Evolutionary conservation across 2,797 vertebrate genomes (phyloP).

Genomic region (Streptopelia turtur): DNA sequence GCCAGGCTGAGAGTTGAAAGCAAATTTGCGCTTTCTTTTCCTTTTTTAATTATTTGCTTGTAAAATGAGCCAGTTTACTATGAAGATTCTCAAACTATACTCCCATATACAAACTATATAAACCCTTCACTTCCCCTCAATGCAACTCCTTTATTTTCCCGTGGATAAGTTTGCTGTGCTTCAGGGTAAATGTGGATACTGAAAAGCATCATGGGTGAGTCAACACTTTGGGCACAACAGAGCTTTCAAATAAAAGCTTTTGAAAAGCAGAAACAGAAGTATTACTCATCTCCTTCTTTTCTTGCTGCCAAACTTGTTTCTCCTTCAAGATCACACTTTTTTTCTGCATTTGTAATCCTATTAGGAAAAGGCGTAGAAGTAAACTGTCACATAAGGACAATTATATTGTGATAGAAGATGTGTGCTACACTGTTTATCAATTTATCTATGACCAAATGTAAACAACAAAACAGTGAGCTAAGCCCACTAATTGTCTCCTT

Average conservation of each 20-base stretch:
- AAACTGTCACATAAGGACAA: neutral
- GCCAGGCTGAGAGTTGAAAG: neutral
- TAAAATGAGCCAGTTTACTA: neutral
- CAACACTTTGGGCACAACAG: neutral
- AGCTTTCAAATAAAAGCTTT: constrained; percentile 41
- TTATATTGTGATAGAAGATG: neutral
- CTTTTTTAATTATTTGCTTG: neutral
- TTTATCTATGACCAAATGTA: neutral
- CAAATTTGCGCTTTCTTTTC: neutral
- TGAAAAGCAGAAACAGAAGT: constrained; percentile 47
- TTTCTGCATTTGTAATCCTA: neutral
- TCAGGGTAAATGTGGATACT: neutral
- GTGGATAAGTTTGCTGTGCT: neutral
- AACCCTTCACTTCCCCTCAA: neutral
- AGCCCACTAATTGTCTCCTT: neutral
- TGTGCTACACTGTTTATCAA: neutral
- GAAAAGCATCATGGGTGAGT: neutral
- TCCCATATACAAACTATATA: neutral
- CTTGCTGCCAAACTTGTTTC: constrained; percentile 25
- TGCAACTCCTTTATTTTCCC: neutral
- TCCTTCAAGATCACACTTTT: neutral
- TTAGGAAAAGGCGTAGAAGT: neutral
- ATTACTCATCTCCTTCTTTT: constrained; percentile 34
- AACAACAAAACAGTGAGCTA: neutral
- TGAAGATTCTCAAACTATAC: neutral